Percentiles rank a stretch among this genome's conserved stretches.
Evolutionary conservation across 2,888 invertebrate genomes (phyloP).

Genomic region (Yponomeuta malinellus): DNA sequence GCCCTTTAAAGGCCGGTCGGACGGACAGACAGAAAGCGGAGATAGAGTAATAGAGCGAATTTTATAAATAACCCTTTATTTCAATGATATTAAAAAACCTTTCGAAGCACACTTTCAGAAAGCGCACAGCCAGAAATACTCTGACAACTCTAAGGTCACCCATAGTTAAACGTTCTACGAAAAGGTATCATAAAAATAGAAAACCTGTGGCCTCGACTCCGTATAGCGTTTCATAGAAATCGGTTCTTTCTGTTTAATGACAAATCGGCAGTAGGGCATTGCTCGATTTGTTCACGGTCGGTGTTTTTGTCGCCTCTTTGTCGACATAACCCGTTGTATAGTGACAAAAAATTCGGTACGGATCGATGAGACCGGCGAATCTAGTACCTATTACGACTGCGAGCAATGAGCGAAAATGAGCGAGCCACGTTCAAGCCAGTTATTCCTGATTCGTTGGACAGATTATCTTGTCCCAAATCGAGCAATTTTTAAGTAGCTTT

Average conservation of each 20-base stretch:
- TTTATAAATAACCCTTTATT: too few species aligned
- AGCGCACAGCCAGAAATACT: not conserved
- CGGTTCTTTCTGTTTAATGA: not conserved
- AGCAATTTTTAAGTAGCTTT: too few species aligned
- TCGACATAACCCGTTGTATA: not conserved
- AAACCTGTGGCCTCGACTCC: not conserved
- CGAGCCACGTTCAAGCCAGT: too few species aligned
- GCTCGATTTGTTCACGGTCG: conserved; percentile 6
- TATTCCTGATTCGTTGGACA: too few species aligned
- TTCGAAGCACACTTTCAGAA: not conserved
- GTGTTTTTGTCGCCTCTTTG: not conserved
- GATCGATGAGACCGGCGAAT: not conserved
- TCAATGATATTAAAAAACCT: too few species aligned
- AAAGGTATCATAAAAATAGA: not conserved
- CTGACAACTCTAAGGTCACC: not conserved
- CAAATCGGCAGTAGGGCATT: conserved; percentile 2
- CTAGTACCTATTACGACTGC: not conserved
- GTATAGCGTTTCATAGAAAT: not conserved
- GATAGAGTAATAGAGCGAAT: too few species aligned
- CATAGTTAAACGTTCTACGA: not conserved
- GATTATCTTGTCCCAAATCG: too few species aligned
- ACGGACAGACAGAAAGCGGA: too few species aligned
- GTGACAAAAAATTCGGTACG: not conserved
- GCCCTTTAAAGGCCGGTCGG: too few species aligned
- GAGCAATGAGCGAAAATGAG: too few species aligned